Percentiles rank a stretch among this genome's conserved stretches.
These are phyloP conservation scores for Paedocypris micromegethes DNA, from an alignment of 2,797 vertebrate genomes.

Conservation along the genomic window DNA sequence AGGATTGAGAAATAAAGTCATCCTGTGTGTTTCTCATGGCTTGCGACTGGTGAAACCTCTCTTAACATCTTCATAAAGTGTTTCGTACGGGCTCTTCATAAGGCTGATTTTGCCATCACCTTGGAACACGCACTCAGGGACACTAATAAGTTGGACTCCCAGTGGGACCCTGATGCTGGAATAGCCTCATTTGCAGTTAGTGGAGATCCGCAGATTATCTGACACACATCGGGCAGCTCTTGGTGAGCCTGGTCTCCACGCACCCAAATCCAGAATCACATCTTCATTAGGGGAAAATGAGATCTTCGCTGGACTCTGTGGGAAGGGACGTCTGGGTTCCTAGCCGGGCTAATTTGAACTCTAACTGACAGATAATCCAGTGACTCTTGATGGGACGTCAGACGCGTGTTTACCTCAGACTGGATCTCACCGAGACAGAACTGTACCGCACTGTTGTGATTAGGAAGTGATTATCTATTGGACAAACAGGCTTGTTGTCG, in stretches of 20 bases:
- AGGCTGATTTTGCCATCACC: conserved; percentile 33
- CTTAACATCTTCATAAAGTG: not conserved
- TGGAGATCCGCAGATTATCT: conserved; percentile 28
- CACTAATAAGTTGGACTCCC: conserved; percentile 36
- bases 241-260: conserved; percentile 14
- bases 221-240: conserved; percentile 14
- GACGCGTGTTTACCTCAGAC: conserved; percentile 7
- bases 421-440: conserved; percentile 9
- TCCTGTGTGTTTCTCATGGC: not conserved
- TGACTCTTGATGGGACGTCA: conserved; percentile 2
- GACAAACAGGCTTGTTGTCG: conserved; percentile 6
- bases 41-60: not conserved
- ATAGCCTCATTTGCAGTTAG: conserved; percentile 36
- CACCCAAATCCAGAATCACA: conserved; percentile 25
- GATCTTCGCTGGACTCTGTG: conserved; percentile 17
- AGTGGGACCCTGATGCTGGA: conserved; percentile 32
- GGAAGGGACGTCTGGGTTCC: conserved; percentile 32
- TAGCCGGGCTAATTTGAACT: conserved; percentile 32
- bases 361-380: conserved; percentile 23
- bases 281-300: conserved; percentile 43
- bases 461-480: conserved; percentile 28
- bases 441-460: conserved; percentile 5
- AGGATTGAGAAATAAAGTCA: not conserved
- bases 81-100: conserved; percentile 21
- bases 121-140: conserved; percentile 26